Evolutionary conservation across 2,113 vertebrate genomes (phyloP).

Genomic region (Gadus macrocephalus): DNA sequence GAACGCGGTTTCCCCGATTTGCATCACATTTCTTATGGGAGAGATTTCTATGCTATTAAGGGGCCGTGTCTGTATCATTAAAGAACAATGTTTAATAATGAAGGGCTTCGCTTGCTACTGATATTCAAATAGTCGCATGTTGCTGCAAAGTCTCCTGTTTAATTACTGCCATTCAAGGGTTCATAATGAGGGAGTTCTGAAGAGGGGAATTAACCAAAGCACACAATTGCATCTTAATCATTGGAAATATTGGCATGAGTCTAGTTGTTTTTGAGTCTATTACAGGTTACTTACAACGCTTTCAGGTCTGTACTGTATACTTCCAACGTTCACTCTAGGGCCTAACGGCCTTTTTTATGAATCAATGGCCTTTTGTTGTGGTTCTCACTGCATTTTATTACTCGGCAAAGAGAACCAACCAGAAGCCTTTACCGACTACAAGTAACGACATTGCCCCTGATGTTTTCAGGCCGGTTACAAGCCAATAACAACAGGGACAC

Average conservation of each 20-base stretch:
- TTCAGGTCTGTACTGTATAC: slow-evolving; percentile 30
- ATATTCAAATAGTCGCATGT: slow-evolving; percentile 64
- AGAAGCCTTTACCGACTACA: slow-evolving; percentile 42
- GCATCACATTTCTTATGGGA: slow-evolving; percentile 22
- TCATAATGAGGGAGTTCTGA: slow-evolving; percentile 66
- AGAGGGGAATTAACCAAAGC: slow-evolving; percentile 61
- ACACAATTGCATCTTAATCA: slow-evolving; percentile 49
- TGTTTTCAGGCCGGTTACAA: slow-evolving; percentile 49
- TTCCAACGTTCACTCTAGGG: slow-evolving; percentile 12
- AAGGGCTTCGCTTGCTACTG: slow-evolving; percentile 65
- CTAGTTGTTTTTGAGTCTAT: slow-evolving; percentile 19
- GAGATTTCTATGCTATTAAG: slow-evolving; percentile 32
- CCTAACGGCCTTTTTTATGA: slow-evolving; percentile 2
- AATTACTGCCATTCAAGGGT: slow-evolving; percentile 61
- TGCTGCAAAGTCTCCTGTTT: slow-evolving; percentile 62
- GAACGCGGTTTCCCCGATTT: slow-evolving; percentile 38
- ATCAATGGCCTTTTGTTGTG: slow-evolving; percentile 27
- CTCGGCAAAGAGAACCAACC: not conserved
- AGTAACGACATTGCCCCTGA: slow-evolving; percentile 43
- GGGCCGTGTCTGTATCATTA: slow-evolving; percentile 50
- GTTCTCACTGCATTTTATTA: slow-evolving; percentile 19
- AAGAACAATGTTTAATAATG: slow-evolving; percentile 59
- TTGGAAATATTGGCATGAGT: slow-evolving; percentile 42
- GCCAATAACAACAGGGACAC: slow-evolving; percentile 55
- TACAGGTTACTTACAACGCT: slow-evolving; percentile 40